Conservation (phyloP, 2,113 vertebrate species). For the Oreochromis aureus region DNA sequence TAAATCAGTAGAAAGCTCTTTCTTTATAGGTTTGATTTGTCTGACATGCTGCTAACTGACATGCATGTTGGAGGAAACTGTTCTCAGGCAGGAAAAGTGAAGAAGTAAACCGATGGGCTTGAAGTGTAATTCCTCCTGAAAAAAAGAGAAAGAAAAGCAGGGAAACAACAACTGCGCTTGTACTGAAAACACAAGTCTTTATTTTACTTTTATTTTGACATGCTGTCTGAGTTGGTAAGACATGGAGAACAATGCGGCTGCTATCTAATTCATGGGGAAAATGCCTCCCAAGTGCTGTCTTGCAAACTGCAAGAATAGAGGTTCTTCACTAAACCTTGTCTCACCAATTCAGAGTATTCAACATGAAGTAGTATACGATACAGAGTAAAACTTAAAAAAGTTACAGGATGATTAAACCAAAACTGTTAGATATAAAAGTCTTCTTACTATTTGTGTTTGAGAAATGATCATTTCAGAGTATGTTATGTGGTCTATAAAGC, state of each 20-base stretch:
- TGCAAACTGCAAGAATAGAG: neutral
- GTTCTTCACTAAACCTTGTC: neutral
- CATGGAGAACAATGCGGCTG: neutral
- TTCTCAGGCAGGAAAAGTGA: slow-evolving; percentile 39
- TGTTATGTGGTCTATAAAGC: slow-evolving; percentile 26
- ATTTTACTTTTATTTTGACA: slow-evolving; percentile 40
- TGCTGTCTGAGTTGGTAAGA: slow-evolving; percentile 32
- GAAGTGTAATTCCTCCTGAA: slow-evolving; percentile 39
- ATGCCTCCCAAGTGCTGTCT: neutral
- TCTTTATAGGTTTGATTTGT: slow-evolving; percentile 68
- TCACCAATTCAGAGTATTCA: neutral
- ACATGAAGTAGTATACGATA: neutral
- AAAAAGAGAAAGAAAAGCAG: neutral
- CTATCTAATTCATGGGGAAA: slow-evolving; percentile 8
- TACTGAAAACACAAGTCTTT: slow-evolving; percentile 40
- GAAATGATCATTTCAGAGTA: slow-evolving; percentile 5
- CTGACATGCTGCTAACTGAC: slow-evolving; percentile 64
- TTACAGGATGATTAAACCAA: neutral
- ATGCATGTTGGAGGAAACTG: slow-evolving; percentile 61
- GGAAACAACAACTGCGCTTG: slow-evolving; percentile 16
- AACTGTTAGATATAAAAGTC: neutral
- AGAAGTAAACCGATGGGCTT: slow-evolving; percentile 37
- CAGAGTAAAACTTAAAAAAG: neutral
- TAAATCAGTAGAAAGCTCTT: slow-evolving; percentile 44
- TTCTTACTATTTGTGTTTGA: neutral